Percentiles rank a stretch among this genome's conserved stretches.
Evolutionary conservation across 2,113 vertebrate genomes (phyloP).

Genomic region (Chloropsis cyanopogon): DNA sequence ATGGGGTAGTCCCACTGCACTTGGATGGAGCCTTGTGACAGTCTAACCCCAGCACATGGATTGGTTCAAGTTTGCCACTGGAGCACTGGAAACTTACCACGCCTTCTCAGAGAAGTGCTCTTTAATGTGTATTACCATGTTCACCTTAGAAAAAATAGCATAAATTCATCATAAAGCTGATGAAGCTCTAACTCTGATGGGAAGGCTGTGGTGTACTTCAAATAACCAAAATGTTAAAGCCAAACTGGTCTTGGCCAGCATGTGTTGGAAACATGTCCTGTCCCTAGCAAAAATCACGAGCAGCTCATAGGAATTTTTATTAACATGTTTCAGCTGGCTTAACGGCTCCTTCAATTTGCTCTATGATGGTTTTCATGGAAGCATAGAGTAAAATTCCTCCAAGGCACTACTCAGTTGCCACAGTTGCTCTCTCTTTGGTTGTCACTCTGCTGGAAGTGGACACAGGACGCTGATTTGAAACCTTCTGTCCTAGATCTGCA

Average conservation of each 20-base stretch:
- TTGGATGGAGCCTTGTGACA: background rate
- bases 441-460: background rate
- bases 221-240: background rate
- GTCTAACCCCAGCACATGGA: background rate
- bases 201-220: background rate
- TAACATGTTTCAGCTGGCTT: background rate
- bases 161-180: background rate
- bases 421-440: background rate
- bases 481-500: background rate
- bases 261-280: background rate
- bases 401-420: background rate
- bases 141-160: background rate
- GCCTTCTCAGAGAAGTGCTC: background rate
- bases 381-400: background rate
- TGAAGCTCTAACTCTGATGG: background rate
- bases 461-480: background rate
- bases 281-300: background rate
- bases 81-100: background rate
- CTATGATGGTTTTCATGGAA: background rate
- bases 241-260: background rate
- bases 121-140: background rate
- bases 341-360: background rate
- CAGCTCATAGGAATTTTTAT: background rate
- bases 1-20: background rate
- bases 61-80: background rate